phyloP scores from a whole-genome alignment of 2,888 invertebrate species.

The Polydrusus cervinus region DNA sequence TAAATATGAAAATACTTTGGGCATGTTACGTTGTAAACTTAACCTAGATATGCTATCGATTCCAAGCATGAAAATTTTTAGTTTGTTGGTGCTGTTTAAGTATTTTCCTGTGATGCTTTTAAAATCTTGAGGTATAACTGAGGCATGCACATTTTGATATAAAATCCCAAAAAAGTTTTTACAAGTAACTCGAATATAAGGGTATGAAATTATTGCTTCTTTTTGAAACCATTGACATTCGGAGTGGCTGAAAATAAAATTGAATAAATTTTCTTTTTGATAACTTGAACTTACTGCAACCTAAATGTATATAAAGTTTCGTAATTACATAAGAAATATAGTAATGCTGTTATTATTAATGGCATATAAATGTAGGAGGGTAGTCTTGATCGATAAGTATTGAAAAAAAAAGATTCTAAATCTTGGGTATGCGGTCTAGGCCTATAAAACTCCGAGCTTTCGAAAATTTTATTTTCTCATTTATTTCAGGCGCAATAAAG shows the following conservation, averaged over 20 bases:
- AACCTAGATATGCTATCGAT: slow-evolving; percentile 89
- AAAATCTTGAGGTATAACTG: slow-evolving; percentile 59
- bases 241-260: slow-evolving; percentile 37
- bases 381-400: no score
- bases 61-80: slow-evolving; percentile 78
- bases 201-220: slow-evolving; percentile 30
- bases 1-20: slow-evolving; percentile 79
- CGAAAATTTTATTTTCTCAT: no score
- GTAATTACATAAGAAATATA: no score
- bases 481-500: no score
- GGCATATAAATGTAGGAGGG: no score
- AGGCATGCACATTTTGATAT: slow-evolving; percentile 75
- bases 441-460: no score
- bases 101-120: not conserved
- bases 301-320: no score
- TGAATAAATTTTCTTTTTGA: no score
- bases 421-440: no score
- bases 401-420: no score
- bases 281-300: no score
- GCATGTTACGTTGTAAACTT: slow-evolving; percentile 84
- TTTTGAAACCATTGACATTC: slow-evolving; percentile 33
- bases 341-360: no score
- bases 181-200: slow-evolving; percentile 70
- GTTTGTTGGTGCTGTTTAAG: slow-evolving; percentile 1
- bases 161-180: slow-evolving; percentile 59